phyloP scores from a whole-genome alignment of 1,140 invertebrate genomes.

The Rhopalosiphum maidis region DNA sequence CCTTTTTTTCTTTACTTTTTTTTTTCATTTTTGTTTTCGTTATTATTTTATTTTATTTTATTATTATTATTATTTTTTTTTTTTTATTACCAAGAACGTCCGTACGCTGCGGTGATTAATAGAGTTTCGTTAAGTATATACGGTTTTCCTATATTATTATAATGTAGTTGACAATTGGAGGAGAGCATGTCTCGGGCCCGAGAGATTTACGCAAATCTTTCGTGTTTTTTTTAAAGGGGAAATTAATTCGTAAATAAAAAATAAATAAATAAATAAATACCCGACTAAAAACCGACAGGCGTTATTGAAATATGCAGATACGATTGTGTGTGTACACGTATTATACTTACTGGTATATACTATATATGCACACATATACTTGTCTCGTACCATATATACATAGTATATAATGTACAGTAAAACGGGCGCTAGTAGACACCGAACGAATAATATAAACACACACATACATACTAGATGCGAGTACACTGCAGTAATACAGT shows the following conservation, averaged over 20 bases:
- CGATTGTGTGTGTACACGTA: neutral
- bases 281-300: conserved; percentile 8
- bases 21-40: conserved; percentile 1
- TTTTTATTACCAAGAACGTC: neutral
- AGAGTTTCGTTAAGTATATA: conserved; percentile 38
- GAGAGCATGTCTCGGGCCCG: neutral
- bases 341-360: neutral
- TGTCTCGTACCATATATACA: neutral
- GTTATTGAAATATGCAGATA: conserved; percentile 44
- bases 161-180: conserved; percentile 19
- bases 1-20: neutral
- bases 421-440: neutral
- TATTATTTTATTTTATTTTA: conserved; percentile 18
- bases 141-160: conserved; percentile 9
- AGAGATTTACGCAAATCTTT: conserved; percentile 46
- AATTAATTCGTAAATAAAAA: conserved; percentile 51
- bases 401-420: neutral
- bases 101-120: conserved; percentile 34
- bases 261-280: neutral
- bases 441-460: conserved; percentile 6
- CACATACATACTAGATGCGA: neutral
- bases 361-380: neutral
- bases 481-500: neutral
- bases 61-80: neutral
- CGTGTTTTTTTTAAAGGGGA: conserved; percentile 19